Base-by-base conservation (phyloP, 2,113 vertebrate species). In the Choloepus hoffmanni region DNA sequence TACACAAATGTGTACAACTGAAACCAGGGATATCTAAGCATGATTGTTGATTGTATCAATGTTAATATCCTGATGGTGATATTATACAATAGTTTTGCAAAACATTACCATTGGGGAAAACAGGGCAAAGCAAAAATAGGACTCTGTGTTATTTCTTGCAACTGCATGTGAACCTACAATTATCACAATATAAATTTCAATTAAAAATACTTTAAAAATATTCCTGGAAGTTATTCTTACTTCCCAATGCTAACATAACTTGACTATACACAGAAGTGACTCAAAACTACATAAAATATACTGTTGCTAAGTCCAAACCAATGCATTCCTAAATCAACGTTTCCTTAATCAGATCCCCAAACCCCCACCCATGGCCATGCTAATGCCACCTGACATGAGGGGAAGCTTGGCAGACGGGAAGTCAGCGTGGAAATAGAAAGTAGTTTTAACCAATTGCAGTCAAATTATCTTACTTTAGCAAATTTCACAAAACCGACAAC, bases 171-270 rank as follows among this genome's bases (percentile, higher is more conserved):
- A n/a, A 26, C 53, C 5, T 79, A 60, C 24, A 50, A 23, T 43
- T 45, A 85, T 89, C 4, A 7, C 50, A 43, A 40, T 33, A 24
- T 85, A 81, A 85, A 72, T 89, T 45, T 83, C 36, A 94, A 73
- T 68, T 45, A 73, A 76, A 85, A 85, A 48, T 65, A 26, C 23
- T 63, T 26, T 33, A 55, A 94, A 92, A 92, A 88, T 70, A 23
- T 15, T 70, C 0, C 7, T 48, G 33, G 8, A 68, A 76, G 36
- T 85, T 90, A 36, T 68, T 65, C 90, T 43, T 85, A 58, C 55
- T 81, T 21, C 79, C 2, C 1, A 68, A 48, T 6, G 43, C 23
- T 63, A 62, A 50, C 9, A 63, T 48, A 50, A 26, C 33, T 73
- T 67, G 85, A 62, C 13, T 74, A 21, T 33, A 58, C 2, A 62